These are phyloP conservation scores for Elephantulus edwardii DNA, from an alignment of 2,113 vertebrate species.

Conservation along the genomic window DNA sequence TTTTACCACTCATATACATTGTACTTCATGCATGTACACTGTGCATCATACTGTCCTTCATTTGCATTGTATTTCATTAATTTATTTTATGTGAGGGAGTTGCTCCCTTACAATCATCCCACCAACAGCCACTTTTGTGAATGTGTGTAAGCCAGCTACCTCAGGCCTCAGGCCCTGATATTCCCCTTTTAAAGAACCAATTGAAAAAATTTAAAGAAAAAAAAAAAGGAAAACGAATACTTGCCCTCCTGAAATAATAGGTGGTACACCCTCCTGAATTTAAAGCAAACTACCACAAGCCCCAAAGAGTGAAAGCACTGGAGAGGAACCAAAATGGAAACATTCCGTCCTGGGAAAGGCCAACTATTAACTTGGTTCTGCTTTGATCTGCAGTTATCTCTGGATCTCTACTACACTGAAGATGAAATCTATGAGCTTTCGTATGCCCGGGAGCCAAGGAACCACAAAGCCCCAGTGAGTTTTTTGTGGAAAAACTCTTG, in stretches of 20 bases:
- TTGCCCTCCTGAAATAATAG: not conserved
- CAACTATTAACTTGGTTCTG: conserved; percentile 60
- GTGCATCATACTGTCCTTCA: no score
- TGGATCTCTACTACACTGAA: conserved; percentile 97
- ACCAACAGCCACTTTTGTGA: no score
- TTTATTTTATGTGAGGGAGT: no score
- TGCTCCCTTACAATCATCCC: no score
- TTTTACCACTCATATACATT: no score
- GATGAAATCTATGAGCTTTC: conserved; percentile 98
- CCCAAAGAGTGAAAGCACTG: not conserved
- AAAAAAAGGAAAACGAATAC: conserved; percentile 8
- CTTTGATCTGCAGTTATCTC: conserved; percentile 88
- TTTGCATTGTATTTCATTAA: no score
- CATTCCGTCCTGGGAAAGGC: not conserved
- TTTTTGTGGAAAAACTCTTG: not conserved
- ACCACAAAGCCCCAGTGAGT: conserved; percentile 92
- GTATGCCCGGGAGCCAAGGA: conserved; percentile 93
- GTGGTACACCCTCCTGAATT: not conserved
- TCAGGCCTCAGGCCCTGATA: no score
- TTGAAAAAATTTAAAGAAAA: no score
- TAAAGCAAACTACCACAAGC: not conserved
- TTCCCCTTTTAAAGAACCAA: no score
- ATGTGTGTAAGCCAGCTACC: no score
- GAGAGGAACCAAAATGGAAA: not conserved
- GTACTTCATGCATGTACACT: no score